These are phyloP conservation scores for Zaprionus camerounensis DNA, from an alignment of 1,140 invertebrate species.

Conservation along the genomic window DNA sequence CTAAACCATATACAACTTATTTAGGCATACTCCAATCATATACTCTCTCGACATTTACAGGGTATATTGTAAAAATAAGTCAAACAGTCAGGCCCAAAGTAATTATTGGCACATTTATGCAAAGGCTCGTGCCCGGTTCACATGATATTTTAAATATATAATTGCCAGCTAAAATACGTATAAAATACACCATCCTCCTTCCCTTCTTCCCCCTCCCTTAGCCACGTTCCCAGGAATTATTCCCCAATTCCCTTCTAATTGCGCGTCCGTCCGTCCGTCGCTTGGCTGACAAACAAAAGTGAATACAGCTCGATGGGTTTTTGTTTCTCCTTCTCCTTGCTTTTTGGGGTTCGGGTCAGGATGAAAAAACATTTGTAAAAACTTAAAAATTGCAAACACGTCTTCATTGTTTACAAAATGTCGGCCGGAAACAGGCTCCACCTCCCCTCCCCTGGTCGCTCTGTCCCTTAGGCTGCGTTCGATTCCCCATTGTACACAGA, in stretches of 20 bases:
- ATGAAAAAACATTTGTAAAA: constrained; percentile 75
- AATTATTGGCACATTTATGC: constrained; percentile 83
- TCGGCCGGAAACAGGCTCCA: constrained; percentile 69
- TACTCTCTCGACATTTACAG: not conserved
- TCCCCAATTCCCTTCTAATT: constrained; percentile 59
- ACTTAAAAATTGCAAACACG: constrained; percentile 83
- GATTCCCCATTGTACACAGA: constrained; percentile 65
- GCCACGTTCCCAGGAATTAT: not conserved
- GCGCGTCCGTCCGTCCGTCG: constrained; percentile 44
- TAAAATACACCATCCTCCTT: constrained; percentile 2
- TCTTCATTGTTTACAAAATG: constrained; percentile 83
- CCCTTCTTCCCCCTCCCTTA: not conserved
- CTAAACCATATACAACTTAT: too few species aligned
- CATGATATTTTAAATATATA: constrained; percentile 79
- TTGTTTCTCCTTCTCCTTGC: not conserved
- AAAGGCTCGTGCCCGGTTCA: constrained; percentile 60
- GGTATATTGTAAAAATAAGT: constrained; percentile 28
- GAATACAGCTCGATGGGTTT: constrained; percentile 28
- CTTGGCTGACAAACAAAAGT: constrained; percentile 42
- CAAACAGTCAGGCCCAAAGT: constrained; percentile 66
- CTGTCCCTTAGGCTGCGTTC: constrained; percentile 16
- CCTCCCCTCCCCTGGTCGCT: not conserved
- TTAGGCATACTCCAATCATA: not conserved
- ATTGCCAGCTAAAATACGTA: constrained; percentile 58
- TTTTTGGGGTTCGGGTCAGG: constrained; percentile 8